Evolutionary conservation across 2,797 vertebrate genomes (phyloP).

Genomic region (Esox lucius): DNA sequence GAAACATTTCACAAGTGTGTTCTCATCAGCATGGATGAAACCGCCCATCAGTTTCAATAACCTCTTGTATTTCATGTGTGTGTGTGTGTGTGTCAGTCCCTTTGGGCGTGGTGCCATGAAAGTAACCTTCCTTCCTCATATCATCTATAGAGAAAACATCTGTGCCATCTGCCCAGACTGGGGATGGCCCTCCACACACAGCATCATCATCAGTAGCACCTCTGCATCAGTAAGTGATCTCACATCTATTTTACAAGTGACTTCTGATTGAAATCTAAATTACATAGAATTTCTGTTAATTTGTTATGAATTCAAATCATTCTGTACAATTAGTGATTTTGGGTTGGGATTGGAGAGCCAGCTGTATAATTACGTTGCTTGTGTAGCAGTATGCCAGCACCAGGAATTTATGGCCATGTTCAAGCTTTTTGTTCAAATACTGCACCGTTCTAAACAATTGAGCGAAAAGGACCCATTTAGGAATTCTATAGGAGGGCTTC

Average conservation of each 20-base stretch:
- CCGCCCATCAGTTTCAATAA: too few relatives aligned
- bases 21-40: neutral
- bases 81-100: constrained; percentile 16
- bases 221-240: constrained; percentile 49
- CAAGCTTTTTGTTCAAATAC: neutral
- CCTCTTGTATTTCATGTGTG: constrained; percentile 9
- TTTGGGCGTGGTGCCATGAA: constrained; percentile 1
- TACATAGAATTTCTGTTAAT: neutral
- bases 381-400: neutral
- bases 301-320: neutral
- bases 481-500: neutral
- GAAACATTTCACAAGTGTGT: neutral
- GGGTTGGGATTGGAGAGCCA: neutral
- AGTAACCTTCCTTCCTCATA: constrained; percentile 66
- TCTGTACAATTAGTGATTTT: neutral
- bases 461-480: neutral
- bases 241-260: neutral
- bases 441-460: neutral
- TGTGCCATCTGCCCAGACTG: constrained; percentile 30
- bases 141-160: constrained; percentile 40
- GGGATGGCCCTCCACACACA: constrained; percentile 20
- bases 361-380: neutral
- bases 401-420: neutral
- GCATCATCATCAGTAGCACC: constrained; percentile 42
- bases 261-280: neutral